These are phyloP conservation scores for Belonocnema kinseyi DNA, from an alignment of 1,140 invertebrate genomes.

Conservation along the genomic window DNA sequence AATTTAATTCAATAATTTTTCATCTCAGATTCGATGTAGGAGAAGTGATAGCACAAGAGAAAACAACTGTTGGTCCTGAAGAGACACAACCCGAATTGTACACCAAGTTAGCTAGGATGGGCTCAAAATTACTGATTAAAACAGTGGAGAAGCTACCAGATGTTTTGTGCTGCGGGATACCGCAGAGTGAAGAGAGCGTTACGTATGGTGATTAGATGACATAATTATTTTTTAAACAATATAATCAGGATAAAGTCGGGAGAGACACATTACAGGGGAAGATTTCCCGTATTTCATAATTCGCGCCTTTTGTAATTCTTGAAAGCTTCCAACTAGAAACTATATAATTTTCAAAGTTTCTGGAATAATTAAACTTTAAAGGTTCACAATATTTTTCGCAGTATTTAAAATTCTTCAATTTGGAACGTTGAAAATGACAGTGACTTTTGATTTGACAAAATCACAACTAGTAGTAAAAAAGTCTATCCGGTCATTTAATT, in stretches of 20 bases:
- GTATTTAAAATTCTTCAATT: too few species aligned
- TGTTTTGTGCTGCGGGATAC: slow-evolving; percentile 76
- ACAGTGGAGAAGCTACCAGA: slow-evolving; percentile 79
- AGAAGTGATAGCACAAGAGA: slow-evolving; percentile 84
- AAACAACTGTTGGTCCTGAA: slow-evolving; percentile 78
- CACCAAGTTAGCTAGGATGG: slow-evolving; percentile 80
- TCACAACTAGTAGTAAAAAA: too few species aligned
- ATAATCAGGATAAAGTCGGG: background rate
- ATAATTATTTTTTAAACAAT: slow-evolving; percentile 19
- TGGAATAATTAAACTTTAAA: too few species aligned
- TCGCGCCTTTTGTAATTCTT: too few species aligned
- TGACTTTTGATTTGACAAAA: too few species aligned
- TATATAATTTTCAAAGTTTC: too few species aligned
- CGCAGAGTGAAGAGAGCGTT: slow-evolving; percentile 79
- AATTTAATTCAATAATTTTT: background rate
- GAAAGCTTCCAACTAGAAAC: too few species aligned
- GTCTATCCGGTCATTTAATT: too few species aligned
- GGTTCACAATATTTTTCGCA: too few species aligned
- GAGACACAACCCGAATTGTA: slow-evolving; percentile 83
- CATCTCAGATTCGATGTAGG: slow-evolving; percentile 87
- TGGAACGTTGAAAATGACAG: too few species aligned
- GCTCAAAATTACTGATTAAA: slow-evolving; percentile 82
- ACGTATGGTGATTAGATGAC: slow-evolving; percentile 79
- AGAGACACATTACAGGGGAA: too few species aligned
- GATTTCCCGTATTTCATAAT: too few species aligned